phyloP scores from a whole-genome alignment of 2,888 invertebrate species.

The Brenthis daphne region DNA sequence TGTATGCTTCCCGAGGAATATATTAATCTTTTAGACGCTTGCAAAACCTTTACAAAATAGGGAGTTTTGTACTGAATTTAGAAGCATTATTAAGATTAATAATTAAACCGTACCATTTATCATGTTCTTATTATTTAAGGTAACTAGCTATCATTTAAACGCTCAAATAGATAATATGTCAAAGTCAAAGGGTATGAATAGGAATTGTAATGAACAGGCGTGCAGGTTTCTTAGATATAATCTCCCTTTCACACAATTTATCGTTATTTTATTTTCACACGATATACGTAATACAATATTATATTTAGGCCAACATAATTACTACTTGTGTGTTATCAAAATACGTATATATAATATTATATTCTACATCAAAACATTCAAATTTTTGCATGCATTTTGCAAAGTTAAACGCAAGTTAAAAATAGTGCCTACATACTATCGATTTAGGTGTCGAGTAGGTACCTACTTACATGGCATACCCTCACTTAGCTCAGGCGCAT shows the following conservation, averaged over 20 bases:
- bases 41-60: conserved; percentile 13
- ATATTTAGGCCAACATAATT: no score
- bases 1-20: conserved; percentile 19
- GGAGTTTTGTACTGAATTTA: conserved; percentile 7
- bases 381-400: no score
- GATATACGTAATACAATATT: not conserved
- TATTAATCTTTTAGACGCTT: conserved; percentile 20
- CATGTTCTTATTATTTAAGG: conserved; percentile 14
- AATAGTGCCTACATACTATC: no score
- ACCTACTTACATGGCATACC: no score
- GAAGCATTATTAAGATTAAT: conserved; percentile 19
- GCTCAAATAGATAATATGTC: conserved; percentile 64
- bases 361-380: no score
- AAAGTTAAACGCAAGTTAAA: no score
- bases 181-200: conserved; percentile 61
- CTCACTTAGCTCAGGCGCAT: no score
- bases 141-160: conserved; percentile 40
- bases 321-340: no score
- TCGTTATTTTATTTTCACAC: not conserved
- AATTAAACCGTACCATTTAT: conserved; percentile 17
- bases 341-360: no score
- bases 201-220: conserved; percentile 62
- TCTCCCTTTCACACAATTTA: not conserved
- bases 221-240: conserved; percentile 27
- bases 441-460: no score